Evolutionary conservation across 2,113 vertebrate species (phyloP).

Genomic region (Urocitellus parryii): DNA sequence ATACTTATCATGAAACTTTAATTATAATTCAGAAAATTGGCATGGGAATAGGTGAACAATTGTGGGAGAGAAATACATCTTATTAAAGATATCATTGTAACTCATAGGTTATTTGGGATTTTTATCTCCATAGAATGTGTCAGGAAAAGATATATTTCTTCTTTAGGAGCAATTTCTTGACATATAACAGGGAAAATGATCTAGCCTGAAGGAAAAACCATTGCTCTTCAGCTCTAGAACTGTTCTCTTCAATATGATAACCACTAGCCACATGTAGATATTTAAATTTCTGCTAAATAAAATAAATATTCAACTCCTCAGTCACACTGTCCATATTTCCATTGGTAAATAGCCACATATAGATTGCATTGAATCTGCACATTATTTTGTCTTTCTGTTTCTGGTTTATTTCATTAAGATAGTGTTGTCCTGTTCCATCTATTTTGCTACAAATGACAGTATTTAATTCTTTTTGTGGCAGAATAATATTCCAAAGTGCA

Average conservation of each 20-base stretch:
- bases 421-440: not conserved
- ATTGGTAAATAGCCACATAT: not conserved
- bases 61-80: constrained; percentile 46
- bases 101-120: not conserved
- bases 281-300: constrained; percentile 12
- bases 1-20: not conserved
- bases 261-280: not conserved
- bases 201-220: not conserved
- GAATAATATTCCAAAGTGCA: not conserved
- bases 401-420: not conserved
- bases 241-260: not conserved
- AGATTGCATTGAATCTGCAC: not conserved
- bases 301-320: not conserved
- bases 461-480: not conserved
- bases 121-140: not conserved
- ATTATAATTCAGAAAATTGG: not conserved
- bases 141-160: constrained; percentile 33
- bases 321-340: not conserved
- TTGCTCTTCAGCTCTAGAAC: not conserved
- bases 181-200: not conserved
- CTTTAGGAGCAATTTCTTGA: constrained; percentile 29
- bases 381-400: not conserved
- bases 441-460: not conserved
- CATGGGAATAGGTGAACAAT: not conserved
- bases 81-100: not conserved